Base-by-base conservation (phyloP, 2,113 vertebrate genomes). In the Xiphias gladius region DNA sequence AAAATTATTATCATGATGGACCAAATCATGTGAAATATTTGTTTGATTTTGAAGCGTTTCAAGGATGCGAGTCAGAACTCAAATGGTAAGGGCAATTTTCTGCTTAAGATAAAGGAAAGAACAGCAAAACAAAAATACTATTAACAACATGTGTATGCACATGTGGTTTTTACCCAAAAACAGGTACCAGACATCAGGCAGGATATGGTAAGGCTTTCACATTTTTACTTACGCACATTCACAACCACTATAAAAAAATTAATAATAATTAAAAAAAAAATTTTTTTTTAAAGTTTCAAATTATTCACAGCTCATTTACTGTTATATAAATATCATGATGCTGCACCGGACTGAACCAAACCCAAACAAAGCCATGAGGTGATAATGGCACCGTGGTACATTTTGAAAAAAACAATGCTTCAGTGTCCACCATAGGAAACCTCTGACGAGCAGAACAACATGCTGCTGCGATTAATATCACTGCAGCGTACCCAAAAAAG, bases 141-240 rank as follows among this genome's bases (percentile, higher is more conserved):
- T 8, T 19, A 14, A 66, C n/a, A 52, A 22, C 19, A 50, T 20
- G 17, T 46, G 43, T 28, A 12, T 66, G 24, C 7, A 16, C 48
- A 43, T 41, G 73, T 73, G 57, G 43, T 69, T 76, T 82, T 43
- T 43, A 50, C 41, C 41, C 16, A 46, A 28, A n/a, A 52, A 52
- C 28, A 73, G 37, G 43, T 19, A 61, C 39, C 22, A 1, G 17
- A 17, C 55, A 19, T 62, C 61, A 78, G 43, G 70, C 74, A 78
- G 69, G 79, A 82, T 3, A 62, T 58, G 63, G 70, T 24, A 63
- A 5, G 24, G n/a, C 24, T 72, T 77, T 67, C 70, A 65, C 43
- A 54, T 72, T 66, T 63, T 58, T 39, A 68, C 73, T 77, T 54
- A 72, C 54, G 77, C 26, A 48, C 3, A 3, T 41, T 71, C 24